Evolutionary conservation across 1,140 invertebrate species (phyloP).

Genomic region (Drosophila eugracilis): DNA sequence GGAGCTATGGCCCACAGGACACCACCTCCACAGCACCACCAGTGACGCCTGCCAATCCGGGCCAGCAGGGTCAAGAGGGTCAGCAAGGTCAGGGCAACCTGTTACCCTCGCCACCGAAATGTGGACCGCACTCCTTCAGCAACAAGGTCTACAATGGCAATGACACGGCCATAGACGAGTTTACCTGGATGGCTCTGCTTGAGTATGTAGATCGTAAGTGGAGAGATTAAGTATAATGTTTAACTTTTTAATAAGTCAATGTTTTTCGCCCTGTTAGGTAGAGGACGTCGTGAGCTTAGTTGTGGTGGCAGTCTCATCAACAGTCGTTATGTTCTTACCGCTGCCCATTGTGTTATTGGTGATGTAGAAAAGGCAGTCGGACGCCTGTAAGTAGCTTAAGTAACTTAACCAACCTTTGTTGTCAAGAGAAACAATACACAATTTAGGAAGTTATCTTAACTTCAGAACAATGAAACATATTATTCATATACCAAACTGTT

Average conservation of each 20-base stretch:
- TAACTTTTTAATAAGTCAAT: not conserved
- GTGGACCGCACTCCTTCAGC: slow-evolving; percentile 59
- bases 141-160: slow-evolving; percentile 79
- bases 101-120: slow-evolving; percentile 62
- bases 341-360: slow-evolving; percentile 93
- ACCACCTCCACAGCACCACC: slow-evolving; percentile 8
- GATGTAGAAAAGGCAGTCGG: slow-evolving; percentile 69
- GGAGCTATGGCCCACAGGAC: not conserved
- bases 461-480: no score
- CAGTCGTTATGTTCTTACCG: slow-evolving; percentile 88
- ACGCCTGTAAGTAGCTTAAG: slow-evolving; percentile 64
- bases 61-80: slow-evolving; percentile 13
- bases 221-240: not conserved
- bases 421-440: no score
- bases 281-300: slow-evolving; percentile 82
- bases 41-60: slow-evolving; percentile 16
- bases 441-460: no score
- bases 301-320: slow-evolving; percentile 88
- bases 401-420: no score
- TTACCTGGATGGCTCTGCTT: slow-evolving; percentile 88
- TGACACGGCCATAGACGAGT: slow-evolving; percentile 86
- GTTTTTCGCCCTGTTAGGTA: slow-evolving; percentile 32
- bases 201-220: slow-evolving; percentile 85
- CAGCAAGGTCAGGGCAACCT: slow-evolving; percentile 25
- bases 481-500: no score